Evolutionary conservation across 2,113 vertebrate genomes (phyloP).

Genomic region (Saguinus imperator): DNA sequence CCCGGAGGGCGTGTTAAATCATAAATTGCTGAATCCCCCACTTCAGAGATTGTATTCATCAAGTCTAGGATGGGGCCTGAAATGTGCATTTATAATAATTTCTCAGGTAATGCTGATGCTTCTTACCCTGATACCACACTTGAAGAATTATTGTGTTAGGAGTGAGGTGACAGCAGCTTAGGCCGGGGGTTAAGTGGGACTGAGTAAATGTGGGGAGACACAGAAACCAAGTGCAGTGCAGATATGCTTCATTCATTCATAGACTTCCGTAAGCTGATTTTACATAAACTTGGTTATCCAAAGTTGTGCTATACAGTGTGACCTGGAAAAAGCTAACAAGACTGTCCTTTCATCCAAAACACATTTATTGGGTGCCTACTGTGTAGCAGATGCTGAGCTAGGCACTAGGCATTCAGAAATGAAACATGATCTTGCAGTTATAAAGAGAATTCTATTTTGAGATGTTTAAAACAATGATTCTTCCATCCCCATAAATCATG

Average conservation of each 20-base stretch:
- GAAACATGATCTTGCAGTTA: not conserved
- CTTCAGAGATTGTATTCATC: not conserved
- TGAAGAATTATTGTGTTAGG: not conserved
- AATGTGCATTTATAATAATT: not conserved
- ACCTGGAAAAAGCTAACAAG: not conserved
- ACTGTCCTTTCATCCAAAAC: not conserved
- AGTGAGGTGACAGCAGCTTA: not conserved
- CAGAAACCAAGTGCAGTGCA: not conserved
- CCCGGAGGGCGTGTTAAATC: not conserved
- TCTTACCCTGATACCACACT: not conserved
- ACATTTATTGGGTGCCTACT: not conserved
- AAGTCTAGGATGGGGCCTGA: not conserved
- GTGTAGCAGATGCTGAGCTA: not conserved
- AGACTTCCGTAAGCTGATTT: not conserved
- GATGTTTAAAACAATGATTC: constrained; percentile 51
- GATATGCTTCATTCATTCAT: not conserved
- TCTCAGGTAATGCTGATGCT: not conserved
- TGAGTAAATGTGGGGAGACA: not conserved
- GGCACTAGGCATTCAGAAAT: constrained; percentile 11
- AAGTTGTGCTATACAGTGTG: not conserved
- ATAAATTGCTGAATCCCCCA: not conserved
- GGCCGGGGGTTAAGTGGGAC: not conserved
- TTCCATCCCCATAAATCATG: constrained; percentile 45
- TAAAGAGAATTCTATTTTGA: constrained; percentile 49
- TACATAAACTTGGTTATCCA: not conserved